A percentile compares a stretch with the other conserved stretches of the same genome.
Conservation (phyloP, 2,797 vertebrate species). For the Typhlichthys eigenmanni region DNA sequence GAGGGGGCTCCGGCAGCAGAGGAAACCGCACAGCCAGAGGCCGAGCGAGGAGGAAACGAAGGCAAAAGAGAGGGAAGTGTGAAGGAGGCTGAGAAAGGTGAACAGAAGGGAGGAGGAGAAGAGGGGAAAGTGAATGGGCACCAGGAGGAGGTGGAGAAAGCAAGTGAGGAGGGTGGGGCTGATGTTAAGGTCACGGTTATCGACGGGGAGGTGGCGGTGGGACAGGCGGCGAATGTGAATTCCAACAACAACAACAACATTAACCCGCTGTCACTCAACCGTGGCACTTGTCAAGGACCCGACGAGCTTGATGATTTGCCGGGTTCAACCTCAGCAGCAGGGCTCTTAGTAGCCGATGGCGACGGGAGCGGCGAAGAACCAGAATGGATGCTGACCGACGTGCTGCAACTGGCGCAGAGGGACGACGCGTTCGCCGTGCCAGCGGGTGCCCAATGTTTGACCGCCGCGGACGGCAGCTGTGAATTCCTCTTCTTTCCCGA, state of each 20-base stretch:
- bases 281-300: constrained; percentile 12
- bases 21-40: constrained; percentile 33
- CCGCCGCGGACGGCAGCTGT: constrained; percentile 46
- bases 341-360: constrained; percentile 33
- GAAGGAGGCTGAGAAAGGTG: constrained; percentile 39
- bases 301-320: constrained; percentile 17
- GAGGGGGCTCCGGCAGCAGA: constrained; percentile 22
- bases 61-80: constrained; percentile 33
- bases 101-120: constrained; percentile 38
- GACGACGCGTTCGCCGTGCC: constrained; percentile 62
- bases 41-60: constrained; percentile 30
- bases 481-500: constrained; percentile 43
- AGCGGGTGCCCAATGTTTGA: constrained; percentile 68
- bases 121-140: constrained; percentile 66
- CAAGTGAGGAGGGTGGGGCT: constrained; percentile 45
- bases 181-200: constrained; percentile 80
- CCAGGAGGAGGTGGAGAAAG: constrained; percentile 45
- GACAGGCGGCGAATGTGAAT: constrained; percentile 69
- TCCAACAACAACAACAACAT: constrained; percentile 84
- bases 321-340: constrained; percentile 25
- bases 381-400: constrained; percentile 64
- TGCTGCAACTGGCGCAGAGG: constrained; percentile 65
- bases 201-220: constrained; percentile 66
- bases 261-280: constrained; percentile 49
- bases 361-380: constrained; percentile 38